A percentile compares a stretch with the other conserved stretches of the same genome.
Evolutionary conservation across 2,113 vertebrate species (phyloP).

Genomic region (Rhegmatorhina hoffmannsi): DNA sequence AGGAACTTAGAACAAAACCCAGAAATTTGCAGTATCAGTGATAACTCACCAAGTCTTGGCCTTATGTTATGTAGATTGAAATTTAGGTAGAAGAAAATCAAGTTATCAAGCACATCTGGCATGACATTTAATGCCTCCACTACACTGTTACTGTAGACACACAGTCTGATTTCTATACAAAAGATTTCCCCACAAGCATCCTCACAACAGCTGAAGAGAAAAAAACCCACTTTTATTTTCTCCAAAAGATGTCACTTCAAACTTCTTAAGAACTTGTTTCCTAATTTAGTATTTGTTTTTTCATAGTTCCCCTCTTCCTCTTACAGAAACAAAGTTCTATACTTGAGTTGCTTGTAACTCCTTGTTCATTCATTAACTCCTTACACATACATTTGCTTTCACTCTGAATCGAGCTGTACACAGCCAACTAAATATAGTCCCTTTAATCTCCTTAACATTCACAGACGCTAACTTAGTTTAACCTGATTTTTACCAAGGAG

Average conservation of each 20-base stretch:
- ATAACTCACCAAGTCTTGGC: neutral
- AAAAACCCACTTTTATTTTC: neutral
- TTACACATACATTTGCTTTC: neutral
- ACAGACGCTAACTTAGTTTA: slow-evolving; percentile 44
- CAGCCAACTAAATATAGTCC: slow-evolving; percentile 36
- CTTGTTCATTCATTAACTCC: neutral
- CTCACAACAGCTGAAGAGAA: neutral
- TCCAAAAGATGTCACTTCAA: neutral
- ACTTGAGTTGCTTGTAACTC: neutral
- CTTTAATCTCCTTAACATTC: slow-evolving; percentile 56
- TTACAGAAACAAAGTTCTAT: neutral
- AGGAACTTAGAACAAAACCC: neutral
- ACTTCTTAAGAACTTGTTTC: neutral
- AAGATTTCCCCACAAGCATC: neutral
- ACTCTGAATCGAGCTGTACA: neutral
- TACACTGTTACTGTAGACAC: neutral
- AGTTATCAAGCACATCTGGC: neutral
- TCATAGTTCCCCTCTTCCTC: neutral
- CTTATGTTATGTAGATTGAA: neutral
- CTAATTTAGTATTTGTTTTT: neutral
- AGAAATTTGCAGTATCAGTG: neutral
- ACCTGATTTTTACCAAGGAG: slow-evolving; percentile 43
- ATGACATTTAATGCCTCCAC: neutral
- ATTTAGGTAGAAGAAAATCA: neutral
- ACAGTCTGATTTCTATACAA: neutral